Evolutionary conservation across 2,797 vertebrate genomes (phyloP).

Genomic region (Dermochelys coriacea): DNA sequence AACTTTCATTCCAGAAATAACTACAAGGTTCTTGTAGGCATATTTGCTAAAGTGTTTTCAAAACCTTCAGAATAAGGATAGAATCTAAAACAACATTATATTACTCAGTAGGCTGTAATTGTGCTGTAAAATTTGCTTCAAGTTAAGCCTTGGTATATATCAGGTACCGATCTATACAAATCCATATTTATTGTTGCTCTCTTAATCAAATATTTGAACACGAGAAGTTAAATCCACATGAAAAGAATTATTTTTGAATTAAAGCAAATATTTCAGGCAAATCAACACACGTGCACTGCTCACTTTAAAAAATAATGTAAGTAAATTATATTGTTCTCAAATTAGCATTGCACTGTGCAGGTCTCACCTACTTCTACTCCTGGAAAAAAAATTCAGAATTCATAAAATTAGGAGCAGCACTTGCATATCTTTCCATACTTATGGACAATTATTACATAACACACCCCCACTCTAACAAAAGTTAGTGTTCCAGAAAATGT

Average conservation of each 20-base stretch:
- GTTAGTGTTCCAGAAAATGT: neutral
- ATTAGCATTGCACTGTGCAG: rapidly evolving
- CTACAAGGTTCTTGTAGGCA: neutral
- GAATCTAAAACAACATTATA: neutral
- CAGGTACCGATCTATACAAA: neutral
- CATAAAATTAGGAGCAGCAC: neutral
- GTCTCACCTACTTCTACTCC: neutral
- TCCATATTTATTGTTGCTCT: neutral
- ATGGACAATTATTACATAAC: neutral
- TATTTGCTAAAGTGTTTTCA: neutral
- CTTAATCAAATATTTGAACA: neutral
- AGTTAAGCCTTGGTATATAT: neutral
- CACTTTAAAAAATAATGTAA: neutral
- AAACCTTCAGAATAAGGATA: neutral
- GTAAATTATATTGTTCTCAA: neutral
- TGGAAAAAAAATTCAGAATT: neutral
- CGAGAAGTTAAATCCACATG: neutral
- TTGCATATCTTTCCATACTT: neutral
- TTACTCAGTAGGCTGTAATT: neutral
- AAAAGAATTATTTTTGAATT: neutral
- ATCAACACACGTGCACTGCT: neutral
- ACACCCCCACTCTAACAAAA: neutral
- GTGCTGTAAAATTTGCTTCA: neutral
- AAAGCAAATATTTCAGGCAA: neutral
- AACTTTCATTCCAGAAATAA: neutral